Evolutionary conservation across 2,797 vertebrate species (phyloP).

Genomic region (Galaxias olidus): DNA sequence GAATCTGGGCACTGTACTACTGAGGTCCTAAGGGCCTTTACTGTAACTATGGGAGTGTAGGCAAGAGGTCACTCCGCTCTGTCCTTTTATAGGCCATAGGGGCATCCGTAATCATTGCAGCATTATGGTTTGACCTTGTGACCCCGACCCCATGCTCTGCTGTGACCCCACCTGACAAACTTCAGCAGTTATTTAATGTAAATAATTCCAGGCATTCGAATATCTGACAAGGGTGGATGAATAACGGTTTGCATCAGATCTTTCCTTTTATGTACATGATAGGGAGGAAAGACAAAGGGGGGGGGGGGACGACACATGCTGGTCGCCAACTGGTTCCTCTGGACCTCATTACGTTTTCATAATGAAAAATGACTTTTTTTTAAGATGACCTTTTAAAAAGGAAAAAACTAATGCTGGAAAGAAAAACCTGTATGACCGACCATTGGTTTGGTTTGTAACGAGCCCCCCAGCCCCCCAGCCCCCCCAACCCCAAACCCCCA

Average conservation of each 20-base stretch:
- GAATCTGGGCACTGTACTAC: too few relatives aligned
- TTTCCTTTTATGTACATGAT: neutral
- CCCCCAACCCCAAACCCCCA: too few relatives aligned
- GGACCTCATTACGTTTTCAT: constrained; percentile 58
- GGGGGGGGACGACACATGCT: constrained; percentile 3
- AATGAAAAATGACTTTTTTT: constrained; percentile 56
- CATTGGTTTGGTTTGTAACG: neutral
- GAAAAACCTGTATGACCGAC: neutral
- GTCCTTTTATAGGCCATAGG: too few relatives aligned
- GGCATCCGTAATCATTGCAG: too few relatives aligned
- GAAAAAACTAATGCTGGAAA: neutral
- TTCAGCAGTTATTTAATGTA: constrained; percentile 38
- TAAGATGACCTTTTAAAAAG: constrained; percentile 56
- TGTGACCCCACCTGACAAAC: constrained; percentile 30
- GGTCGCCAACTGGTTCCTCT: constrained; percentile 28
- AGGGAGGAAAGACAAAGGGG: constrained; percentile 12
- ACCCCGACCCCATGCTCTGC: neutral
- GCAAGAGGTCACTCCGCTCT: too few relatives aligned
- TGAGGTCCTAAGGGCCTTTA: too few relatives aligned
- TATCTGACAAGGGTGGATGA: constrained; percentile 3
- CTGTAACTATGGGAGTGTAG: too few relatives aligned
- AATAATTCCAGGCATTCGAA: constrained; percentile 51
- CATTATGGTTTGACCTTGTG: neutral
- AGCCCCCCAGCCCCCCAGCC: too few relatives aligned
- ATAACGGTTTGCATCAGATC: constrained; percentile 19